phyloP scores from a whole-genome alignment of 2,888 invertebrate species.

The Anaspis maculata region DNA sequence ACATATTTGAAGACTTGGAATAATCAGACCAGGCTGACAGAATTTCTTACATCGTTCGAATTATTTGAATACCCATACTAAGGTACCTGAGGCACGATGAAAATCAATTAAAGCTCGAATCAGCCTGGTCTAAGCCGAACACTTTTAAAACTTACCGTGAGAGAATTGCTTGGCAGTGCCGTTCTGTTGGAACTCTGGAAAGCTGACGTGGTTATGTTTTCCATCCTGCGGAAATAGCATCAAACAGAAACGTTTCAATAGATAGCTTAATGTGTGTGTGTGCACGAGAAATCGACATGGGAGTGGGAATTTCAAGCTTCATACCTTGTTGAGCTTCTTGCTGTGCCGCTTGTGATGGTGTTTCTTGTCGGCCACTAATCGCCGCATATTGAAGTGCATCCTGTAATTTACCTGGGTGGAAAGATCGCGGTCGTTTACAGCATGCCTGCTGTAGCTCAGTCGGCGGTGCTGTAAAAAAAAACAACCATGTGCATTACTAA shows the following conservation, averaged over 20 bases:
- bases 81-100: no score
- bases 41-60: no score
- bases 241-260: no score
- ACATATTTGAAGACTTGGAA: no score
- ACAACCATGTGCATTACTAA: background rate
- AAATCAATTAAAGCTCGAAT: no score
- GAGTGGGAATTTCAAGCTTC: no score
- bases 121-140: no score
- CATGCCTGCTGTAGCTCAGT: conserved; percentile 83
- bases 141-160: conserved; percentile 62
- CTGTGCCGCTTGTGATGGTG: conserved; percentile 67
- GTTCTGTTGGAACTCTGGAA: conserved; percentile 84
- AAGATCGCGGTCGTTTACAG: conserved; percentile 81
- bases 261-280: no score
- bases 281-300: background rate
- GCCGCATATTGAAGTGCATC: conserved; percentile 83
- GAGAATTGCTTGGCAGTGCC: conserved; percentile 81
- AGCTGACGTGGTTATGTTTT: conserved; percentile 80
- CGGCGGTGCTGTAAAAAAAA: conserved; percentile 63
- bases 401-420: conserved; percentile 81
- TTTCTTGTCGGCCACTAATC: conserved; percentile 79
- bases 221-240: conserved; percentile 55
- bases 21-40: no score
- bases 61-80: no score
- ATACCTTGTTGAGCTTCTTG: conserved; percentile 77